Conservation (phyloP, 2,113 vertebrate genomes). For the Cyprinodon tularosa region DNA sequence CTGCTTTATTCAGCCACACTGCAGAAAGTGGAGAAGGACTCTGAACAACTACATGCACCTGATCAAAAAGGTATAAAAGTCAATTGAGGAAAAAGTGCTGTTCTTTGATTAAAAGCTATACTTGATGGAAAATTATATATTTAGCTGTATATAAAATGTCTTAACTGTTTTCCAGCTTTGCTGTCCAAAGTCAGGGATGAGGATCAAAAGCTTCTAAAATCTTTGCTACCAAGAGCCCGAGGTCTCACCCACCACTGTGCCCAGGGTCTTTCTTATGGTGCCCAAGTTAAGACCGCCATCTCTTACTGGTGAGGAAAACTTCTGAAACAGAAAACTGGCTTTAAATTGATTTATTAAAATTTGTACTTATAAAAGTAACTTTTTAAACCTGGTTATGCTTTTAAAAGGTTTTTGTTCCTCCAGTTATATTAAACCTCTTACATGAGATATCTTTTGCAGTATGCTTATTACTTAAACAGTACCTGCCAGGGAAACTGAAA, state of each 20-base stretch:
- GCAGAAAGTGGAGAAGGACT: constrained; percentile 59
- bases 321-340: not conserved
- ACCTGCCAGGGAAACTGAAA: not conserved
- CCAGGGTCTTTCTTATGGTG: constrained; percentile 66
- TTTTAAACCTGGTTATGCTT: not conserved
- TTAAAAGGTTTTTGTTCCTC: not conserved
- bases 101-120: not conserved
- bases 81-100: not conserved
- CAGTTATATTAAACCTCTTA: not conserved
- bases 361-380: not conserved
- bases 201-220: constrained; percentile 71
- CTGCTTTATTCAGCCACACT: constrained; percentile 59
- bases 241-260: constrained; percentile 64
- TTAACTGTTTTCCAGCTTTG: constrained; percentile 64
- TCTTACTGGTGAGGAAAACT: constrained; percentile 78
- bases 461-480: not conserved
- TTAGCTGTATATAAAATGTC: not conserved
- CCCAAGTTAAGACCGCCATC: constrained; percentile 72
- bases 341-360: not conserved
- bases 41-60: constrained; percentile 53
- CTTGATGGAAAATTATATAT: too few relatives aligned
- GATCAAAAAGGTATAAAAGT: constrained; percentile 74
- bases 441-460: not conserved
- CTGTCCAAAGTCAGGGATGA: constrained; percentile 66
- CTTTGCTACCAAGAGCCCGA: constrained; percentile 72